These are phyloP conservation scores for Drosophila paramelanica DNA, from an alignment of 2,888 invertebrate genomes.

Conservation along the genomic window DNA sequence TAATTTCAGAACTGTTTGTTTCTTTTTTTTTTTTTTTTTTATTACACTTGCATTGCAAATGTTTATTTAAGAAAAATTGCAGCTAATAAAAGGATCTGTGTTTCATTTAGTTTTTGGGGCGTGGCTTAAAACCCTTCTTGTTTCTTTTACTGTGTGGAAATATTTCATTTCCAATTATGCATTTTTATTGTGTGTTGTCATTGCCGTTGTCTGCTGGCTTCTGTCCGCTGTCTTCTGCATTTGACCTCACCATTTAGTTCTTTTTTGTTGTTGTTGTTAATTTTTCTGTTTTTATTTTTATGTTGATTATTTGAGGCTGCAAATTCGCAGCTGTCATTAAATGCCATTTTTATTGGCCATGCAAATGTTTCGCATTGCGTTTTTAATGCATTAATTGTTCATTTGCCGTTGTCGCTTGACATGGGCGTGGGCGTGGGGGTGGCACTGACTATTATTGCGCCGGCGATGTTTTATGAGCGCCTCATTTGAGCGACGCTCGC, in stretches of 20 bases:
- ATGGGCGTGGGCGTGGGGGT: slow-evolving; percentile 28
- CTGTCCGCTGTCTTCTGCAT: neutral
- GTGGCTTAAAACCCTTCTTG: neutral
- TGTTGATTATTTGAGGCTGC: slow-evolving; percentile 66
- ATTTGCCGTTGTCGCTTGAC: slow-evolving; percentile 3
- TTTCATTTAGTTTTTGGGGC: slow-evolving; percentile 1
- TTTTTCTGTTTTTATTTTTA: slow-evolving; percentile 43
- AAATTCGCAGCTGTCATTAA: slow-evolving; percentile 72
- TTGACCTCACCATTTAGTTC: neutral
- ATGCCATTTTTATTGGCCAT: slow-evolving; percentile 65
- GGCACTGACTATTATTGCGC: slow-evolving; percentile 53
- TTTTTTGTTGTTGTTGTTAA: neutral
- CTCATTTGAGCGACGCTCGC: slow-evolving; percentile 58
- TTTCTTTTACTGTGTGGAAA: neutral
- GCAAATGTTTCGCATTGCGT: slow-evolving; percentile 56
- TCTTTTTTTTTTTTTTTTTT: neutral
- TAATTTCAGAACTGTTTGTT: too few relatives aligned
- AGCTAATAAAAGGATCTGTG: neutral
- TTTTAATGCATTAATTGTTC: slow-evolving; percentile 76
- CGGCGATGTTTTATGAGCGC: slow-evolving; percentile 62
- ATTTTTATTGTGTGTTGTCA: slow-evolving; percentile 32
- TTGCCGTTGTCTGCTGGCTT: slow-evolving; percentile 1
- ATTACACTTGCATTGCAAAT: neutral
- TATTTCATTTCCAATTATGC: slow-evolving; percentile 31
- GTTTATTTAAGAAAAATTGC: slow-evolving; percentile 7